These are phyloP conservation scores for Alviniconcha strummeri DNA, from an alignment of 2,888 invertebrate genomes.

Conservation along the genomic window DNA sequence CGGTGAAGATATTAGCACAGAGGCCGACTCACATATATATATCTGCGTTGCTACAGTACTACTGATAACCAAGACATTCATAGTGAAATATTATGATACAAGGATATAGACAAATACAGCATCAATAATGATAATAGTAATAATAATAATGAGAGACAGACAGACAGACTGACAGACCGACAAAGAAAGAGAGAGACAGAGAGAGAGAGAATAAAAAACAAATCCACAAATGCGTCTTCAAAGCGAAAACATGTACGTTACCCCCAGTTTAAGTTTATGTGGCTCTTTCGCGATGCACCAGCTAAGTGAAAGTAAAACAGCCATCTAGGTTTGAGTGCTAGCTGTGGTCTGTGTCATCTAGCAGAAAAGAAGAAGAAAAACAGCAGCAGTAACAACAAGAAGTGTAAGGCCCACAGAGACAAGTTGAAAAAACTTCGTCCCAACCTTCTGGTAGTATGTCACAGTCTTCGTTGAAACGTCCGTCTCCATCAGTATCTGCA, in stretches of 20 bases:
- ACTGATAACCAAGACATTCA: background rate
- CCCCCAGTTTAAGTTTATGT: background rate
- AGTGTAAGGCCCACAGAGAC: background rate
- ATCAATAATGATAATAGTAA: background rate
- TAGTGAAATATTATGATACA: background rate
- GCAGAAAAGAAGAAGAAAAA: background rate
- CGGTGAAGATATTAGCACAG: background rate
- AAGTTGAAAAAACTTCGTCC: background rate
- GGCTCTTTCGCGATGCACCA: background rate
- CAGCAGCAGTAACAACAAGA: background rate
- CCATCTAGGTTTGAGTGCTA: no score
- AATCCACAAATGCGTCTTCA: background rate
- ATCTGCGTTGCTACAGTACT: background rate
- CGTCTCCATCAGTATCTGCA: slow-evolving; percentile 19
- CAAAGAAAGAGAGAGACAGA: background rate
- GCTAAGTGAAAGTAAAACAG: background rate
- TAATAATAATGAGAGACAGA: slow-evolving; percentile 10
- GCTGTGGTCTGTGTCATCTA: no score
- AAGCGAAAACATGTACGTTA: background rate
- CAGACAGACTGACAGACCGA: slow-evolving; percentile 3
- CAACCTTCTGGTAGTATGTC: background rate
- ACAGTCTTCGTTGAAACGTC: slow-evolving; percentile 29
- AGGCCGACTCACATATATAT: background rate
- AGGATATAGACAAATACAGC: slow-evolving; percentile 3
- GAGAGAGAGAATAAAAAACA: background rate